Conservation (phyloP, 2,113 vertebrate genomes). For the Hippocampus mohnikei region DNA sequence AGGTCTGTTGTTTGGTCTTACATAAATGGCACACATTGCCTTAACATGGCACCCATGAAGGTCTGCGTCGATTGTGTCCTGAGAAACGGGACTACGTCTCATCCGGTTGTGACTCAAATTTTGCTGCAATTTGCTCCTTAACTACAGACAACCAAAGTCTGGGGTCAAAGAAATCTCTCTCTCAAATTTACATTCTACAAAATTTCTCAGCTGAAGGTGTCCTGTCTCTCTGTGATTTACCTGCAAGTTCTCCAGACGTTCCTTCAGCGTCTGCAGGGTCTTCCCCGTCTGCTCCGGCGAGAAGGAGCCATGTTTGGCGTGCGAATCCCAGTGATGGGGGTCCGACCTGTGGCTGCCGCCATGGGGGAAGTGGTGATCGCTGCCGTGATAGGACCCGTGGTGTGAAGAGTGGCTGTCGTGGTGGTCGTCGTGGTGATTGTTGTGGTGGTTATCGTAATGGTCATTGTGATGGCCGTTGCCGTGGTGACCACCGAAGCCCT, state of each 20-base stretch:
- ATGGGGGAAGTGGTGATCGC: conserved; percentile 51
- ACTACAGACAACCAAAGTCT: background rate
- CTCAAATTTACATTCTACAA: background rate
- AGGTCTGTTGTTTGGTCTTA: no score
- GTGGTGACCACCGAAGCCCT: conserved; percentile 69
- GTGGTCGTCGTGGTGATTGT: conserved; percentile 40
- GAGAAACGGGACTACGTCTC: background rate
- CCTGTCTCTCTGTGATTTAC: conserved; percentile 35
- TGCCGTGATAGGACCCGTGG: conserved; percentile 10
- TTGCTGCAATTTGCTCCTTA: background rate
- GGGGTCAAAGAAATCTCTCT: background rate
- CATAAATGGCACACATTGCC: no score
- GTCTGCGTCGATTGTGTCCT: no score
- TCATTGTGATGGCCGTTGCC: conserved; percentile 48
- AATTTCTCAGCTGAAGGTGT: background rate
- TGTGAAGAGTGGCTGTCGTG: conserved; percentile 31
- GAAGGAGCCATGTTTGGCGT: conserved; percentile 59
- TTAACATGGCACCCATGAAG: no score
- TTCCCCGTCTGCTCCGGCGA: conserved; percentile 74
- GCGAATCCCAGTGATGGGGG: conserved; percentile 50
- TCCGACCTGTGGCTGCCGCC: conserved; percentile 52
- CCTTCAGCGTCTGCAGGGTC: conserved; percentile 77
- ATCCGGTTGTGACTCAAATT: background rate
- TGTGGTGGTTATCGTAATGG: conserved; percentile 40
- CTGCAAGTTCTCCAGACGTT: conserved; percentile 77